Conservation (phyloP, 2,113 vertebrate species). For the Chlorodrepanis virens region DNA sequence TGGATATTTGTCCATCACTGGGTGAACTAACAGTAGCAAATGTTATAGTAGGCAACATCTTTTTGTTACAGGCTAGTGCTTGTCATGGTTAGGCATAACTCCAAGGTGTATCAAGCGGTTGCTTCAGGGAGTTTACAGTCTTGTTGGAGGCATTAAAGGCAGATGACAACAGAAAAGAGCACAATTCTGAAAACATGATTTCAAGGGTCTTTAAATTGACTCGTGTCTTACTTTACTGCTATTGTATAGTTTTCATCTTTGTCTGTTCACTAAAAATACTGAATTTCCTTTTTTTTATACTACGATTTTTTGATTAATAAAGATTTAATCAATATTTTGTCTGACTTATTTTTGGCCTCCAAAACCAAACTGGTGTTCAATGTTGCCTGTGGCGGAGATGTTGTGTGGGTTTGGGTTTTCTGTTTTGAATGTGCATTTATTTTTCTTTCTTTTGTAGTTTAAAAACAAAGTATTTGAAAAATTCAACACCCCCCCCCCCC, state of each 20-base stretch:
- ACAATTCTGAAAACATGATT: not conserved
- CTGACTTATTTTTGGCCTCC: not conserved
- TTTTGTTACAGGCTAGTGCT: not conserved
- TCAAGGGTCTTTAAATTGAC: not conserved
- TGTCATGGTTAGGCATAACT: not conserved
- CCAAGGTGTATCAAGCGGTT: not conserved
- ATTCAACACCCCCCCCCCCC: not conserved
- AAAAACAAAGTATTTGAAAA: not conserved
- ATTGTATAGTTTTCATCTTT: not conserved
- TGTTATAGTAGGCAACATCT: not conserved
- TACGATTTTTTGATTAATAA: slow-evolving; percentile 16
- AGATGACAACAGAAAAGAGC: not conserved
- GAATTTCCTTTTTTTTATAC: slow-evolving; percentile 8
- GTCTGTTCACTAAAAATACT: not conserved
- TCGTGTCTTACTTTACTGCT: not conserved
- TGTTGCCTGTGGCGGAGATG: not conserved
- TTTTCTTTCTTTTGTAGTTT: not conserved
- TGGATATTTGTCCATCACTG: not conserved
- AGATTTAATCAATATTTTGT: not conserved
- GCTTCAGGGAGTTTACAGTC: not conserved
- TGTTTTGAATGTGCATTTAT: not conserved
- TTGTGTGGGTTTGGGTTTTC: not conserved
- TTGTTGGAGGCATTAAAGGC: not conserved
- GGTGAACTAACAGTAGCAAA: not conserved
- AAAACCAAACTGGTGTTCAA: not conserved